phyloP scores from a whole-genome alignment of 2,113 vertebrate genomes.

The Chlamydotis undulata region DNA sequence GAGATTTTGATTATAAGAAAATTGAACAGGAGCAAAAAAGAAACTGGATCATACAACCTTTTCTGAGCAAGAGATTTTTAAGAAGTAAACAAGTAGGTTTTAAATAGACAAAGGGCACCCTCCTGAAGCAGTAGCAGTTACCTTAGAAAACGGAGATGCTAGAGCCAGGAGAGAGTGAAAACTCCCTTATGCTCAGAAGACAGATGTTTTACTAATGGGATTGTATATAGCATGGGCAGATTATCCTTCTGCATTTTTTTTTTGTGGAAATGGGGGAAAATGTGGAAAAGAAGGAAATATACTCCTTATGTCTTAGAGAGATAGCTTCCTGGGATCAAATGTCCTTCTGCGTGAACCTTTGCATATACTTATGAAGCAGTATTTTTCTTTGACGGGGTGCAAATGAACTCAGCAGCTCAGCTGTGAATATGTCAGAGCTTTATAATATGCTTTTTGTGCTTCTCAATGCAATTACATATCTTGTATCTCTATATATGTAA shows the following conservation, averaged over 20 bases:
- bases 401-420: neutral
- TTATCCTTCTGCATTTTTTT: neutral
- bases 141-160: neutral
- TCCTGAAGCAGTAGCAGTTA: neutral
- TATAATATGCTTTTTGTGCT: neutral
- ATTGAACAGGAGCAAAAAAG: neutral
- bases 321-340: neutral
- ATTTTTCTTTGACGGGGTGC: neutral
- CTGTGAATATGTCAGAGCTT: neutral
- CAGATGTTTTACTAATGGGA: neutral
- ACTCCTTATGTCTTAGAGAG: neutral
- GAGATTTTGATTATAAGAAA: neutral
- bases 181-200: neutral
- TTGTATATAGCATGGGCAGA: neutral
- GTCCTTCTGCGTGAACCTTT: neutral
- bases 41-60: neutral
- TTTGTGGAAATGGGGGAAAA: neutral
- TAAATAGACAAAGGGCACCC: neutral
- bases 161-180: neutral
- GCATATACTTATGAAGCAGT: neutral
- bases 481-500: neutral
- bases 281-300: neutral
- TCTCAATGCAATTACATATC: neutral
- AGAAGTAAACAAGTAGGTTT: neutral
- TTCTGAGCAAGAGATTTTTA: neutral